These are phyloP conservation scores for Threskiornis aethiopicus DNA, from an alignment of 2,797 vertebrate genomes.

Conservation along the genomic window DNA sequence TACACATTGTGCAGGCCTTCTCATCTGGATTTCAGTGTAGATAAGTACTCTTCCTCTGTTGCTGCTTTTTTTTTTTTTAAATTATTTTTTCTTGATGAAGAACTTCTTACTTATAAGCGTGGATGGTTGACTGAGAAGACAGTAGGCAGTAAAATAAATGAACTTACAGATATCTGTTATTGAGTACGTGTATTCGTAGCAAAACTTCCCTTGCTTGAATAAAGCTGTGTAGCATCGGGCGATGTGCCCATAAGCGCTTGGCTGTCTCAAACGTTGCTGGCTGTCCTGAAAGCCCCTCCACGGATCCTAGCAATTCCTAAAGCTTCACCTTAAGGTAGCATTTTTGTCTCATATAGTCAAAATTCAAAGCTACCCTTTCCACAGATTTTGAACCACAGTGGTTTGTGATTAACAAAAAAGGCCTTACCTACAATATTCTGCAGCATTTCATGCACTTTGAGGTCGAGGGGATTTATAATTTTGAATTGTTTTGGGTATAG, in stretches of 20 bases:
- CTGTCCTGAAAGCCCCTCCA: not conserved
- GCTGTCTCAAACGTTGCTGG: not conserved
- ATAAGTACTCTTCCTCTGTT: rapidly evolving
- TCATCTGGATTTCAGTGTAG: not conserved
- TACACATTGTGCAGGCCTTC: not conserved
- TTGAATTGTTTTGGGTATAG: not conserved
- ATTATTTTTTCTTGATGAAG: not conserved
- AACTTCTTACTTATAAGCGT: not conserved
- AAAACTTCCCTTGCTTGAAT: not conserved
- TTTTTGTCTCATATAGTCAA: not conserved
- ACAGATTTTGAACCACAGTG: not conserved
- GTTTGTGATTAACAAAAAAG: not conserved
- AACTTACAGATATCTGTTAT: not conserved
- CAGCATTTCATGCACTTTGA: not conserved
- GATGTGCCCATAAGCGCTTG: not conserved
- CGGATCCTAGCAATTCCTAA: not conserved
- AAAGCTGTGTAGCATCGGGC: not conserved
- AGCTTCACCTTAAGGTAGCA: not conserved
- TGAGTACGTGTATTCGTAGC: not conserved
- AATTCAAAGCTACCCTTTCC: not conserved
- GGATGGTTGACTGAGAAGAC: not conserved
- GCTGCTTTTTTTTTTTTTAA: not conserved
- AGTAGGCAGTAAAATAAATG: not conserved
- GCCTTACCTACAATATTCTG: not conserved
- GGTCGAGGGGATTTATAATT: not conserved